These are phyloP conservation scores for Sialis lutaria DNA, from an alignment of 2,888 invertebrate species.

Conservation along the genomic window DNA sequence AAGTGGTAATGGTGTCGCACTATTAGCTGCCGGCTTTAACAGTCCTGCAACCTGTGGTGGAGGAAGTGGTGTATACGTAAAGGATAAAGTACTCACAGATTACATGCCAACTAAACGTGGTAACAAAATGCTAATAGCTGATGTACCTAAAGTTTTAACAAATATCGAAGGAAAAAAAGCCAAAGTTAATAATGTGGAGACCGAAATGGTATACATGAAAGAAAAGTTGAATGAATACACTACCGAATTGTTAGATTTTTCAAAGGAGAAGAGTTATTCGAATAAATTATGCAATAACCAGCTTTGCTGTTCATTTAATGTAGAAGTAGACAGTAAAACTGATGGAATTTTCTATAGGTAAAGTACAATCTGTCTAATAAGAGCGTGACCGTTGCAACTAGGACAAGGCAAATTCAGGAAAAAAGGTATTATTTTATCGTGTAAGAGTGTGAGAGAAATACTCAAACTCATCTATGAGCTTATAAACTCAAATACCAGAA, in stretches of 20 bases:
- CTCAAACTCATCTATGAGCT: no score
- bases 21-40: constrained; percentile 13
- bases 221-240: not conserved
- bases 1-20: constrained; percentile 13
- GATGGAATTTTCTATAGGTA: not conserved
- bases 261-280: not conserved
- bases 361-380: not conserved
- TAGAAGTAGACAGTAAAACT: not conserved
- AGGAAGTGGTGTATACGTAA: constrained; percentile 14
- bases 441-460: no score
- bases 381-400: no score
- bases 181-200: not conserved
- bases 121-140: constrained; percentile 2
- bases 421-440: no score
- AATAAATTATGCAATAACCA: constrained; percentile 1
- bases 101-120: constrained; percentile 2
- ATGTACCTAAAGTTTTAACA: not conserved
- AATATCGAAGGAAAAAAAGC: not conserved
- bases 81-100: constrained; percentile 7
- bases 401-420: no score
- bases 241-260: not conserved
- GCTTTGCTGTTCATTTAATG: not conserved
- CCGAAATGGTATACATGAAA: not conserved
- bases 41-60: constrained; percentile 10
- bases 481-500: no score